Evolutionary conservation across 2,888 invertebrate genomes (phyloP), one percentile per base, ranked within the genome.

Genomic region (Synergus umbraculus): DNA sequence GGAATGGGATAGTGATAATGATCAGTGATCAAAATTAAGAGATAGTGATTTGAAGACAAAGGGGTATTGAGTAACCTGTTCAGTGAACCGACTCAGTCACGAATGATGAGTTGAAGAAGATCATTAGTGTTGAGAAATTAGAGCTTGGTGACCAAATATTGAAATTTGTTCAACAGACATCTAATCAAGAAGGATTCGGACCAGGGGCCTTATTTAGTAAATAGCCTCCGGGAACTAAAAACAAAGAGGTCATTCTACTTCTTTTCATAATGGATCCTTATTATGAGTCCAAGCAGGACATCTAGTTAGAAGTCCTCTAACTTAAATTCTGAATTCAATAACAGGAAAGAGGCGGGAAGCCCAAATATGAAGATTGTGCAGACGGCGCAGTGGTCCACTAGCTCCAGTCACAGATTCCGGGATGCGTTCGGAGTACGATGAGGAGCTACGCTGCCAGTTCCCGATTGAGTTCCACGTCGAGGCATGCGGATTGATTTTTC

Each of bases 401-500:
- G 29, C 64, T 29, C 43, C 18, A 66, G 29, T 13, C 13, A 49
- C 54, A 76, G 64, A 13, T 73, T 60, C 15, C 73, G 67, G 7
- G 49, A 43, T 49, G 18, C 58, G 2, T 78, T 67, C n/a, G 78
- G 67, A 44, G 43, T 78, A 46, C 78, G 78, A 5, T 78, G 69
- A 78, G n/a, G 29, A 22, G 41, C n/a, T n/a, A 41, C 0, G 67
- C n/a, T 18, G 18, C 1, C 37, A 41, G 67, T 60, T 9, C 60
- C 18, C 60, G 60, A 22, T 60, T 13, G 4, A 29, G 76, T 79
- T 63, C 12, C 67, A 41, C 29, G 63, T 44, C 54, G 54, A 65
- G 76, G 58, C 76, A 76, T 73, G 73, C 18, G 54, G 73, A 73
- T 73, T 73, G 73, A 73, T 73, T 44, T 73, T 49, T 54, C 73